A percentile compares a stretch with the other conserved stretches of the same genome.
Conservation (phyloP, 2,888 invertebrate genomes). For the Philopedon plagiatum region DNA sequence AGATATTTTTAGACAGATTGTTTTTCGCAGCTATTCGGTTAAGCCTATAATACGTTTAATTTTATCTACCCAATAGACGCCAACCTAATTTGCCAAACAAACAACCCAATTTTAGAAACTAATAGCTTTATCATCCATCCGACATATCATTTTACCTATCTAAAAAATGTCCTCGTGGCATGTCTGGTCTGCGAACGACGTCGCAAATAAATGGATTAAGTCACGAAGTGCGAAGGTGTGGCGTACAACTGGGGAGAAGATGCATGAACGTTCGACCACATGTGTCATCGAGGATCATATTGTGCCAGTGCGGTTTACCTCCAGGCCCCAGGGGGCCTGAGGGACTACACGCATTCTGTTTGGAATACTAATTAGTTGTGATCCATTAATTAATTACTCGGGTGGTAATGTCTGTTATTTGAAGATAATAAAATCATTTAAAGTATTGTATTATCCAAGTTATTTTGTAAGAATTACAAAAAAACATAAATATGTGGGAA, state of each 20-base stretch:
- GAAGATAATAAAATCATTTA: too few relatives aligned
- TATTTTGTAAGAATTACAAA: too few relatives aligned
- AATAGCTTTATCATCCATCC: conserved; percentile 32
- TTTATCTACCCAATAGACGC: background rate
- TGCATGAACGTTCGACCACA: conserved; percentile 42
- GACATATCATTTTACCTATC: conserved; percentile 42
- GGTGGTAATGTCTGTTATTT: conserved; percentile 19
- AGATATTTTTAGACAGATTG: too few relatives aligned
- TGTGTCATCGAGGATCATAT: conserved; percentile 51
- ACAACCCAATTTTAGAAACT: conserved; percentile 6
- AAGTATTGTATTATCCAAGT: too few relatives aligned
- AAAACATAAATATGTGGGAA: too few relatives aligned
- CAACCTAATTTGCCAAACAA: conserved; percentile 8
- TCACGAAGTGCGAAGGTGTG: conserved; percentile 48
- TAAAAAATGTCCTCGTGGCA: conserved; percentile 42
- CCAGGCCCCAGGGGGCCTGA: conserved; percentile 32
- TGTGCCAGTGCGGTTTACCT: conserved; percentile 43
- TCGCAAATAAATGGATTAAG: conserved; percentile 48
- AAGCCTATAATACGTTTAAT: too few relatives aligned
- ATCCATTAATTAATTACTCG: conserved; percentile 46
- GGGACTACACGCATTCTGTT: conserved; percentile 43
- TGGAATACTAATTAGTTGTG: conserved; percentile 45
- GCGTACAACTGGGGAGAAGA: conserved; percentile 47
- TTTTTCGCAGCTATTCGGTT: too few relatives aligned
- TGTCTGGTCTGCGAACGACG: conserved; percentile 30